Evolutionary conservation across 2,888 invertebrate genomes (phyloP), one percentile per base, ranked within the genome.

Genomic region (Apantesis nais): DNA sequence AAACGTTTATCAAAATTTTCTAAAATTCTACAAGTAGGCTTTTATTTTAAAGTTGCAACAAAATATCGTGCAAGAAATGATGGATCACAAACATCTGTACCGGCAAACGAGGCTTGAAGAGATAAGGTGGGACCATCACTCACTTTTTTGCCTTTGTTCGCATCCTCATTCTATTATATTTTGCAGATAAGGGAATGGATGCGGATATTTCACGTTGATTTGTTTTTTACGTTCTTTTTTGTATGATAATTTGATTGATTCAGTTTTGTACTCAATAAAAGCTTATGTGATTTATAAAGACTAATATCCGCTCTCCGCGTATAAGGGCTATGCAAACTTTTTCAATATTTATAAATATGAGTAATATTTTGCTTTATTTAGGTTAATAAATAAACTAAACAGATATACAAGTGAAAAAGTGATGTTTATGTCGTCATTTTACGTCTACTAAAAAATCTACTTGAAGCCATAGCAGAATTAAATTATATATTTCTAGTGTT

Each of bases 61-160:
- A 79, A 79, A 73, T 72, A 78, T 66, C 73, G 71, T 73, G 73
- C 80, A 77, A 72, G 77, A 82, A 85, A 84, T 83, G 89, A 90
- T 90, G 86, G 87, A 91, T 89, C 86, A 83, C 81, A 74, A 86
- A 86, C 89, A 89, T 90, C 90, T 89, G 90, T 85, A 84, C 80
- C 83, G 82, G 85, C 89, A 89, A 89, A 90, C 87, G 90, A 89
- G 89, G 85, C 86, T 85, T 83, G 83, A 83, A 78, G 75, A 89
- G 90, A 90, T 90, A 91, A 89, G 89, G 87, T 85, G 79, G 81
- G 78, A 78, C 83, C 89, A 90, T 89, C 83, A 85, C 85, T 90
- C 88, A 87, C 86, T 84, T 87, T 88, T 87, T 74, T 82, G 74
- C 74, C 75, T 73, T 77, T 79, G 73, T 79, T 78, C 76, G 77